Evolutionary conservation across 2,797 vertebrate genomes (phyloP).

Genomic region (Phaenicophaeus curvirostris): DNA sequence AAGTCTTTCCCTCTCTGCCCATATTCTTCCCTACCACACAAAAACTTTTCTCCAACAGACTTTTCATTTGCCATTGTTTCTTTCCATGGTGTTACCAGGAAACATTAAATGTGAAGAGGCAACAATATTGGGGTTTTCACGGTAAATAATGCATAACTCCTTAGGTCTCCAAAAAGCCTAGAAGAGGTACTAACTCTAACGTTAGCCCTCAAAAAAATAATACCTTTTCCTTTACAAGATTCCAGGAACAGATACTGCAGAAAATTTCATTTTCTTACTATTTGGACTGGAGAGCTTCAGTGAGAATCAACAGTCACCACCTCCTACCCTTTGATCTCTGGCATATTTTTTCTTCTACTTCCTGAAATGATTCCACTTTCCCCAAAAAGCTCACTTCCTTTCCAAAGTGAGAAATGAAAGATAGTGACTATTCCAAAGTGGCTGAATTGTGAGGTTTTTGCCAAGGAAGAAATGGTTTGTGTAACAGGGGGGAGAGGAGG

Average conservation of each 20-base stretch:
- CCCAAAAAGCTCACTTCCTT: background rate
- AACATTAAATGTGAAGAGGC: background rate
- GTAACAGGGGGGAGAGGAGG: background rate
- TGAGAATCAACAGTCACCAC: background rate
- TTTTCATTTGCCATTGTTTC: background rate
- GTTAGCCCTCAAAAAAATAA: background rate
- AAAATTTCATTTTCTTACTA: background rate
- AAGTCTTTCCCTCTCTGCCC: background rate
- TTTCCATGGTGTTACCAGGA: background rate
- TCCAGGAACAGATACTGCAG: background rate
- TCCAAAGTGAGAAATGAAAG: background rate
- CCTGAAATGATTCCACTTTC: slow-evolving; percentile 28
- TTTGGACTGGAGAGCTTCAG: background rate
- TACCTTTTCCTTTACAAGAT: background rate
- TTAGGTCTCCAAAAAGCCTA: background rate
- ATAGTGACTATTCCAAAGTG: background rate
- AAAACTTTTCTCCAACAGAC: background rate
- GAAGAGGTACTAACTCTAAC: background rate
- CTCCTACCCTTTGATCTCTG: background rate
- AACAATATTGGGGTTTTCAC: background rate
- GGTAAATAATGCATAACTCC: background rate
- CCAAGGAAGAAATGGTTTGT: background rate
- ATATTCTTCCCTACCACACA: background rate
- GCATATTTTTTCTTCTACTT: background rate
- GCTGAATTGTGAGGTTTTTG: background rate